Conservation (phyloP, 2,888 invertebrate species). For the Acrocyrtus sp. region DNA sequence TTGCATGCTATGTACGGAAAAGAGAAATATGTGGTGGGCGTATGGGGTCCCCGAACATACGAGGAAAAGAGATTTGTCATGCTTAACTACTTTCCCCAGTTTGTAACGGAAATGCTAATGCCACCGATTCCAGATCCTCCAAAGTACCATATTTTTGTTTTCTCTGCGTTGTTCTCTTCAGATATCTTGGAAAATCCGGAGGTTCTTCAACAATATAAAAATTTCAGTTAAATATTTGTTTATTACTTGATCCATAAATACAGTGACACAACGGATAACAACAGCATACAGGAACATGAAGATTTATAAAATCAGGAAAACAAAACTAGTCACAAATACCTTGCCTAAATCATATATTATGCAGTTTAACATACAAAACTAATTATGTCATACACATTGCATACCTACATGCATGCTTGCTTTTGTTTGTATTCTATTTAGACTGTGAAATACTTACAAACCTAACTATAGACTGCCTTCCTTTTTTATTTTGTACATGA, state of each 20-base stretch:
- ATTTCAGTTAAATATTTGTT: conserved; percentile 4
- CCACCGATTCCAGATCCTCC: conserved; percentile 36
- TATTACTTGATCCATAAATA: conserved; percentile 10
- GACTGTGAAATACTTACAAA: too few species aligned
- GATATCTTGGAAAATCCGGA: conserved; percentile 47
- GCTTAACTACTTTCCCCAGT: conserved; percentile 61
- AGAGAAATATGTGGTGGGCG: conserved; percentile 53
- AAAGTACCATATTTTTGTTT: conserved; percentile 58
- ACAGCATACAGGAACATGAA: conserved; percentile 23
- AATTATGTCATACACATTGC: too few species aligned
- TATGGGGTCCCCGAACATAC: conserved; percentile 60
- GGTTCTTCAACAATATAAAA: conserved; percentile 22
- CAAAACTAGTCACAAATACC: too few species aligned
- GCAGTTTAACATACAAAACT: too few species aligned
- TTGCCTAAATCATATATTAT: too few species aligned
- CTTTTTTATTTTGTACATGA: too few species aligned
- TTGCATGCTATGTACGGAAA: conserved; percentile 58
- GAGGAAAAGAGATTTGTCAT: conserved; percentile 60
- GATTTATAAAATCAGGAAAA: conserved; percentile 10
- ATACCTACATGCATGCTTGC: too few species aligned
- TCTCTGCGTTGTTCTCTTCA: conserved; percentile 46
- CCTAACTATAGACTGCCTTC: too few species aligned
- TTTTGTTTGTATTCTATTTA: too few species aligned
- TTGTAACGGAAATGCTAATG: conserved; percentile 60
- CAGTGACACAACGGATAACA: conserved; percentile 25